A percentile compares a stretch with the other conserved stretches of the same genome.
phyloP scores from a whole-genome alignment of 2,797 vertebrate species.

The Chelonia mydas region DNA sequence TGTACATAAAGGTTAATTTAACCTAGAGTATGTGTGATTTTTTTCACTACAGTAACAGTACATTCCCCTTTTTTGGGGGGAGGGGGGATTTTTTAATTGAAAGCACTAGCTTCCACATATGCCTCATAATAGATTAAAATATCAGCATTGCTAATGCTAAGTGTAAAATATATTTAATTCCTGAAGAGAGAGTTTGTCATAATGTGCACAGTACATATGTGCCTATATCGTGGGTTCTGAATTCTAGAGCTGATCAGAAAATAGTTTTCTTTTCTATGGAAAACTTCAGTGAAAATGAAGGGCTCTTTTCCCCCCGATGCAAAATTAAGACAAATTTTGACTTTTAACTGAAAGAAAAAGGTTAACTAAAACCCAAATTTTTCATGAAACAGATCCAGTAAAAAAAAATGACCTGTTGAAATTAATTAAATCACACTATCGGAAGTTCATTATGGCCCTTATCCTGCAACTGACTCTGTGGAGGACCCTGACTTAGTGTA shows the following conservation, averaged over 20 bases:
- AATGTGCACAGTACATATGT: not conserved
- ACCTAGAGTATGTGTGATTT: not conserved
- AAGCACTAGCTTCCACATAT: not conserved
- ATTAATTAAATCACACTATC: not conserved
- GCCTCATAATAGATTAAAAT: not conserved
- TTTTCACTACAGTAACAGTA: not conserved
- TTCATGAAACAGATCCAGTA: not conserved
- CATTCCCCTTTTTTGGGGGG: not conserved
- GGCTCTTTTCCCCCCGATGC: not conserved
- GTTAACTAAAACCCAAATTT: not conserved
- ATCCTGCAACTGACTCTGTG: not conserved
- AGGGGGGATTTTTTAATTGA: not conserved
- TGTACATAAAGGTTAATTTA: not conserved
- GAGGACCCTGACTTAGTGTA: not conserved
- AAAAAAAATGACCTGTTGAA: not conserved
- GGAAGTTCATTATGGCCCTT: not conserved
- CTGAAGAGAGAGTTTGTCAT: not conserved
- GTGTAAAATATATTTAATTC: not conserved
- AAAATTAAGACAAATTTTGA: not conserved
- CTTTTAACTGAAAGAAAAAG: not conserved
- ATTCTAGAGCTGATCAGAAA: not conserved
- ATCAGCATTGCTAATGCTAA: not conserved
- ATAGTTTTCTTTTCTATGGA: not conserved
- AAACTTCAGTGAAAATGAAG: not conserved
- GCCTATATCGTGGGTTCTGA: not conserved